These are phyloP conservation scores for Heliothis virescens DNA, from an alignment of 1,140 invertebrate genomes.

Conservation along the genomic window DNA sequence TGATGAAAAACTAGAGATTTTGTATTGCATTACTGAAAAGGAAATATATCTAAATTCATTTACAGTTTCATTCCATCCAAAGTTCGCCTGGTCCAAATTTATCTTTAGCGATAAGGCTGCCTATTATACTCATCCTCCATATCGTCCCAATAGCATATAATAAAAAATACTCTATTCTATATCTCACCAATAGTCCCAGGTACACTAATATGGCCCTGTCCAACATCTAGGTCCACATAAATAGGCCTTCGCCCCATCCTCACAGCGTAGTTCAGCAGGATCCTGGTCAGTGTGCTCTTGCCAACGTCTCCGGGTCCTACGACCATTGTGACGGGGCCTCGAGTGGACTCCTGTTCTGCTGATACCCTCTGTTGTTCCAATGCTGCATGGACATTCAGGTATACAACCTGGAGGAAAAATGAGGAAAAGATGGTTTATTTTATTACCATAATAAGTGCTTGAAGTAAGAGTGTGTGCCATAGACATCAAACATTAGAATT, in stretches of 20 bases:
- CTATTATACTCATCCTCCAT: too few species aligned
- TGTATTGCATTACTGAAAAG: too few species aligned
- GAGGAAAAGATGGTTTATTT: neutral
- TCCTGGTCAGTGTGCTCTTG: constrained; percentile 96
- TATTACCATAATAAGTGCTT: too few species aligned
- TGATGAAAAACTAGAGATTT: too few species aligned
- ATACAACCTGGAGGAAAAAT: constrained; percentile 87
- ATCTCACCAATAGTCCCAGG: constrained; percentile 94
- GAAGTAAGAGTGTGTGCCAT: too few species aligned
- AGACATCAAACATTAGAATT: too few species aligned
- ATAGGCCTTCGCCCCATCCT: constrained; percentile 94
- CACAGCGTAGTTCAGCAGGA: constrained; percentile 98
- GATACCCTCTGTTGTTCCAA: constrained; percentile 95
- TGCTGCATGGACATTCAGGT: constrained; percentile 97
- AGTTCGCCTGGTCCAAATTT: too few species aligned
- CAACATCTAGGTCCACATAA: constrained; percentile 98
- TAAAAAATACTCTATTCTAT: too few species aligned
- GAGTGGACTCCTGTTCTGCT: constrained; percentile 90
- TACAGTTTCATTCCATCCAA: too few species aligned
- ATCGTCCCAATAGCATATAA: too few species aligned
- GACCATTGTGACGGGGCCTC: constrained; percentile 95
- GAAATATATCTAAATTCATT: too few species aligned
- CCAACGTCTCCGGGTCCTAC: constrained; percentile 98
- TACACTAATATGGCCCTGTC: constrained; percentile 97
- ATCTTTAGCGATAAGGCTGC: too few species aligned